Percentiles rank a stretch among this genome's conserved stretches.
These are phyloP conservation scores for Tholera decimalis DNA, from an alignment of 2,888 invertebrate species.

Conservation along the genomic window DNA sequence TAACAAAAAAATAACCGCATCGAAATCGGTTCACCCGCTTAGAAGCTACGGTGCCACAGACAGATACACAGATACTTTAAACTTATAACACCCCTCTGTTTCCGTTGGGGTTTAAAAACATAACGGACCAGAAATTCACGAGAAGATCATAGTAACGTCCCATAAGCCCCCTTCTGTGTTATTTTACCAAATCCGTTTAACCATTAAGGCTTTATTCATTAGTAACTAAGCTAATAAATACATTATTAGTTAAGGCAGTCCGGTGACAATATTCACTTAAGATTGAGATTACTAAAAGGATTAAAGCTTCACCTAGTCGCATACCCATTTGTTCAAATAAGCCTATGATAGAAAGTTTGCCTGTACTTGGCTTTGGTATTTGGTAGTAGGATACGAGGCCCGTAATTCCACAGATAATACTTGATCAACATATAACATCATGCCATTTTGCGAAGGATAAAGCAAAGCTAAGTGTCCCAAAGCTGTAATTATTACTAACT, in stretches of 20 bases:
- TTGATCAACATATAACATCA: neutral
- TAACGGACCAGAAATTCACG: too few species aligned
- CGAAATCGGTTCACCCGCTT: too few species aligned
- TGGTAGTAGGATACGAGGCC: conserved; percentile 1
- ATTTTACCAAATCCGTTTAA: neutral
- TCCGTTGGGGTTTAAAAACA: too few species aligned
- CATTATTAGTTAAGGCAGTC: neutral
- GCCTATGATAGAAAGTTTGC: conserved; percentile 25
- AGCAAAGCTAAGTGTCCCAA: neutral
- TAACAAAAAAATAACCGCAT: too few species aligned
- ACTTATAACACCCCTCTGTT: too few species aligned
- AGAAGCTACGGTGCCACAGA: too few species aligned
- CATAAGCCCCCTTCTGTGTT: too few species aligned
- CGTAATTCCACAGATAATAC: neutral
- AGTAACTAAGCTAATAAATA: neutral
- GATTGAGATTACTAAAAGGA: conserved; percentile 4
- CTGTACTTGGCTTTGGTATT: conserved; percentile 9
- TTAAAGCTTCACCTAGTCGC: neutral
- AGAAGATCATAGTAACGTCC: too few species aligned
- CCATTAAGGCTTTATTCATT: neutral
- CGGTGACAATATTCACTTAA: neutral
- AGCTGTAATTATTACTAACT: too few species aligned
- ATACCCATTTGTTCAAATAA: conserved; percentile 5
- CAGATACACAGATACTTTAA: too few species aligned
- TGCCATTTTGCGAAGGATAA: neutral